Percentiles rank a stretch among this genome's conserved stretches.
Conservation (phyloP, 2,888 invertebrate genomes). For the Perdita meconis region DNA sequence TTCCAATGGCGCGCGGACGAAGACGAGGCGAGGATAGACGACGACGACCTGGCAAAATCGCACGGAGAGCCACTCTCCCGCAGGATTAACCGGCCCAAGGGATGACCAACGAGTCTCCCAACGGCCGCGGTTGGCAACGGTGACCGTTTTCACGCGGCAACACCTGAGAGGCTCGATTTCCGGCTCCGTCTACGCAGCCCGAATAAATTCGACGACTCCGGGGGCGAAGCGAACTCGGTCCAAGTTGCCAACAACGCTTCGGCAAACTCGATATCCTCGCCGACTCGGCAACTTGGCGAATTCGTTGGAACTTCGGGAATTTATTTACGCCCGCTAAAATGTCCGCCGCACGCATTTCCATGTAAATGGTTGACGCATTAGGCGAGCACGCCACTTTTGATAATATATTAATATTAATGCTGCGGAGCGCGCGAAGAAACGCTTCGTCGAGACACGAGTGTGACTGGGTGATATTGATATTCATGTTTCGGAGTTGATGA, state of each 20-base stretch:
- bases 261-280: slow-evolving; percentile 47
- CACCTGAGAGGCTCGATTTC: slow-evolving; percentile 21
- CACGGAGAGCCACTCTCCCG: too few species aligned
- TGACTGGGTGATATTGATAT: too few species aligned
- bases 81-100: too few species aligned
- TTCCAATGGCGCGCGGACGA: too few species aligned
- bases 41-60: too few species aligned
- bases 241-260: slow-evolving; percentile 33
- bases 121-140: not conserved
- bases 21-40: too few species aligned
- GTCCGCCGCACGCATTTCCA: slow-evolving; percentile 27
- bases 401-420: slow-evolving; percentile 58
- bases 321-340: slow-evolving; percentile 46
- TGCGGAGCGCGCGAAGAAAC: slow-evolving; percentile 22
- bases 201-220: slow-evolving; percentile 7
- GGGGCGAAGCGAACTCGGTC: not conserved
- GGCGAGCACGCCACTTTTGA: slow-evolving; percentile 47
- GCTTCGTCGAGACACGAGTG: too few species aligned
- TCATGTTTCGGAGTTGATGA: too few species aligned
- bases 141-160: not conserved
- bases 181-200: too few species aligned
- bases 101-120: not conserved
- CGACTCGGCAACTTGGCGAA: slow-evolving; percentile 23
- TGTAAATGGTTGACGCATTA: slow-evolving; percentile 57
- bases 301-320: slow-evolving; percentile 45